Conservation (phyloP, 2,113 vertebrate species). For the Sclerurus mexicanus region DNA sequence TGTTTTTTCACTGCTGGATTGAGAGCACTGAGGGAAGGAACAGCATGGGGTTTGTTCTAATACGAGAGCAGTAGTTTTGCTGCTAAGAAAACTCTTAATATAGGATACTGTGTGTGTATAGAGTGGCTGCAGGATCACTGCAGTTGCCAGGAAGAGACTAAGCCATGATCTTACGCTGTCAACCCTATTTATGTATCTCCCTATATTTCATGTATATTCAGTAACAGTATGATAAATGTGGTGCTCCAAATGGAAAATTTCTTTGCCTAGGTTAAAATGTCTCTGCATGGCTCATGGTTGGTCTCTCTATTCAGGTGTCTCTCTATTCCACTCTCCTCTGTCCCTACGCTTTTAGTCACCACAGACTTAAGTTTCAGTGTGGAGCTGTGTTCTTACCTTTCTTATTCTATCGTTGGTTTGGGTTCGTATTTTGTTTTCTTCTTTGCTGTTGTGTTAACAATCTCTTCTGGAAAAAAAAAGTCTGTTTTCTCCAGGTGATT, state of each 20-base stretch:
- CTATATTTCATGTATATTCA: not conserved
- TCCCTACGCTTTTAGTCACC: not conserved
- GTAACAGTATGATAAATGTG: not conserved
- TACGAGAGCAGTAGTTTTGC: not conserved
- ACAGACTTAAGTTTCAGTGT: not conserved
- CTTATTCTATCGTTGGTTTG: fast-evolving
- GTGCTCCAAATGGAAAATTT: not conserved
- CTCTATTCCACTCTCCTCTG: not conserved
- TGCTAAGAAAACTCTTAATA: not conserved
- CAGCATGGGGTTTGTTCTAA: not conserved
- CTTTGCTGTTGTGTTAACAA: not conserved
- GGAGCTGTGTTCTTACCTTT: not conserved
- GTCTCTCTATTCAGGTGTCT: not conserved
- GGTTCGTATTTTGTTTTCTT: not conserved
- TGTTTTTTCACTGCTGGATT: not conserved
- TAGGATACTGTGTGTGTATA: not conserved
- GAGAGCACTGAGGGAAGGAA: not conserved
- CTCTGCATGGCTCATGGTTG: not conserved
- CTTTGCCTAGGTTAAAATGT: not conserved
- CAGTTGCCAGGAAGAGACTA: not conserved
- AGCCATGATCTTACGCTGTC: not conserved
- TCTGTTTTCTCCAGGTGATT: not conserved
- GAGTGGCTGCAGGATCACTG: not conserved
- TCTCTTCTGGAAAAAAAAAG: not conserved
- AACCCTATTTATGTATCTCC: not conserved